Conservation (phyloP, 2,888 invertebrate species). For the Drosophila mercatorum region DNA sequence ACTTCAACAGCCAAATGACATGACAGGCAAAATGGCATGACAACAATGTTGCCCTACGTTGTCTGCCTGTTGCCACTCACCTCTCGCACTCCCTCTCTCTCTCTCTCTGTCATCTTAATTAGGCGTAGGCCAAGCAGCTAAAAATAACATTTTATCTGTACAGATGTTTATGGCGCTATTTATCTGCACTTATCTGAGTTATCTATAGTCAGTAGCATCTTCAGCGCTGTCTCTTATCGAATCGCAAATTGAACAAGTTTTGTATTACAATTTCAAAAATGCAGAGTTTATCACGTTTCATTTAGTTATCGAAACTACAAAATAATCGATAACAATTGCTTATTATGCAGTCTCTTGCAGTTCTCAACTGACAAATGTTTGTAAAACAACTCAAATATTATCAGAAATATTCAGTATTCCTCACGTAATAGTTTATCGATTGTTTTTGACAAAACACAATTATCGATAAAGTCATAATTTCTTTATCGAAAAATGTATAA, state of each 20-base stretch:
- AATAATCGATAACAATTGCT: not conserved
- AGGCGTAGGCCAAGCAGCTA: slow-evolving; percentile 32
- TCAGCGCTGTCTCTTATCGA: not conserved
- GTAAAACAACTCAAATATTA: not conserved
- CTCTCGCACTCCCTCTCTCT: not conserved
- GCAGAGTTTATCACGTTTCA: not conserved
- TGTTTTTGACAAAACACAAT: not conserved
- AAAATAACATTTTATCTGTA: slow-evolving; percentile 1
- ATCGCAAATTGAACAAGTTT: not conserved
- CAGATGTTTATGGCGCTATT: not conserved
- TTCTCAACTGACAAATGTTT: not conserved
- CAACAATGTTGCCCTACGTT: slow-evolving; percentile 37
- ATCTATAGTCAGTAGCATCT: not conserved
- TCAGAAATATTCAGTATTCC: too few species aligned
- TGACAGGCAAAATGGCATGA: slow-evolving; percentile 58
- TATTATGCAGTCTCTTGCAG: not conserved
- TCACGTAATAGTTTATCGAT: not conserved
- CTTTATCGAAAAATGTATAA: too few species aligned
- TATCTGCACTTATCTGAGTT: slow-evolving; percentile 1
- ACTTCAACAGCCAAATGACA: slow-evolving; percentile 61
- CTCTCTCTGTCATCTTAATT: slow-evolving; percentile 6
- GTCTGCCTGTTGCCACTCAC: slow-evolving; percentile 4
- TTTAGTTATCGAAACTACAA: not conserved
- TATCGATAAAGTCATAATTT: too few species aligned
- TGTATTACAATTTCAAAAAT: not conserved